Conservation (phyloP, 2,888 invertebrate species). For the Andrena fulva region DNA sequence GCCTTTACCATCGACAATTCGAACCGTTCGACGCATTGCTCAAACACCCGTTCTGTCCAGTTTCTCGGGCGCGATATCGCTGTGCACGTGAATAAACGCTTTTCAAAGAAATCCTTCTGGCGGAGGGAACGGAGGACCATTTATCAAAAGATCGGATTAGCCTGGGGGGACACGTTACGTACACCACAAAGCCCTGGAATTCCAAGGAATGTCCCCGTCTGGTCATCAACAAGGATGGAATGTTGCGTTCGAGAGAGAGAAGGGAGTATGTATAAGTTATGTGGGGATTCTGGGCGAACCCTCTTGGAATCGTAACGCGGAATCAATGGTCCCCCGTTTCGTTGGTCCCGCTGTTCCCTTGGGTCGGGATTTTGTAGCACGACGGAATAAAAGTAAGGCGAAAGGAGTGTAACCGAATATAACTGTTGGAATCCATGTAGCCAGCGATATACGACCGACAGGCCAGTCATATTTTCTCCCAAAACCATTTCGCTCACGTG, state of each 20-base stretch:
- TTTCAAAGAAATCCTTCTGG: slow-evolving; percentile 3
- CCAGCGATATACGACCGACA: not conserved
- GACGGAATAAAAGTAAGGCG: not conserved
- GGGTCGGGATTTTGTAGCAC: not conserved
- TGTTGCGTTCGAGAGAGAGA: slow-evolving; percentile 4
- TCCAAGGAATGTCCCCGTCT: not conserved
- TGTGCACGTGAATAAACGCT: not conserved
- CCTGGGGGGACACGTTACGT: slow-evolving; percentile 22
- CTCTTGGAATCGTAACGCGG: slow-evolving; percentile 40
- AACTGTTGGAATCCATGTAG: slow-evolving; percentile 13
- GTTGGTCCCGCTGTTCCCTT: not conserved
- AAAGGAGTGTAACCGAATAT: slow-evolving; percentile 9
- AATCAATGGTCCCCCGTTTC: slow-evolving; percentile 46
- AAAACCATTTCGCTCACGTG: slow-evolving; percentile 10
- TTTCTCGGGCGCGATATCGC: not conserved
- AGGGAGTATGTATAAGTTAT: slow-evolving; percentile 30
- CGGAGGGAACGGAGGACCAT: not conserved
- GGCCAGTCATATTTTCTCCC: not conserved
- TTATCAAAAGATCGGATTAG: slow-evolving; percentile 43
- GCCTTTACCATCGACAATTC: slow-evolving; percentile 14
- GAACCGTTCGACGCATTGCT: not conserved
- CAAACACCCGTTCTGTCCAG: not conserved
- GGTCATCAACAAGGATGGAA: slow-evolving; percentile 22
- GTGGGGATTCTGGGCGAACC: slow-evolving; percentile 18
- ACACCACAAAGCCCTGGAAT: slow-evolving; percentile 28